Evolutionary conservation across 1,140 invertebrate genomes (phyloP).

Genomic region (Laupala kohalensis): DNA sequence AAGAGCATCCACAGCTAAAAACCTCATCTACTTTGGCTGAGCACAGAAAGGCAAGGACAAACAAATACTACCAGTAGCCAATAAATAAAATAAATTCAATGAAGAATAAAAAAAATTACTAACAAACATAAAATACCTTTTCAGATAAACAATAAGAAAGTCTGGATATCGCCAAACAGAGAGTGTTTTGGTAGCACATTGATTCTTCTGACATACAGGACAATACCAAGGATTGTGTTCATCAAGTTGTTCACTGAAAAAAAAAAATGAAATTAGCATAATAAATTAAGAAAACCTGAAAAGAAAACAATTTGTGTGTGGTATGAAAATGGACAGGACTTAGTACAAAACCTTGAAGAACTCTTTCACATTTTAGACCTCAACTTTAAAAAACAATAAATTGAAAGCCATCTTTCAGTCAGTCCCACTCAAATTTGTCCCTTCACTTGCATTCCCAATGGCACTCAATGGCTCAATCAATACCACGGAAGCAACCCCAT

Average conservation of each 20-base stretch:
- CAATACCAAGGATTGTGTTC: slow-evolving; percentile 61
- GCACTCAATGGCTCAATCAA: no score
- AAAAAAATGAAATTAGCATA: background rate
- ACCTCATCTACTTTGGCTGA: no score
- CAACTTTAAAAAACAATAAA: no score
- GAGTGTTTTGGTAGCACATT: slow-evolving; percentile 55
- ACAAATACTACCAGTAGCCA: no score
- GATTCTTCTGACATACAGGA: slow-evolving; percentile 49
- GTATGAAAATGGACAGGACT: background rate
- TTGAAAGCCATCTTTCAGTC: no score
- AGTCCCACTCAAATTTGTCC: no score
- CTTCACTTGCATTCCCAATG: no score
- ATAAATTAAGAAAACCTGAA: background rate
- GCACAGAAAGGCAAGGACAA: no score
- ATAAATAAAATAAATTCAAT: background rate
- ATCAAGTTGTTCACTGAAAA: slow-evolving; percentile 48
- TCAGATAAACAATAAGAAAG: slow-evolving; percentile 56
- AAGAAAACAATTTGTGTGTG: background rate
- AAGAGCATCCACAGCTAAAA: no score
- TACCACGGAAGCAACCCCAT: no score
- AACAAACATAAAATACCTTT: slow-evolving; percentile 43
- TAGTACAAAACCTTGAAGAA: slow-evolving; percentile 6
- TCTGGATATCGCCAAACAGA: slow-evolving; percentile 55
- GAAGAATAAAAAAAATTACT: no score
- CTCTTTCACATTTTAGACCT: slow-evolving; percentile 2